A percentile compares a stretch with the other conserved stretches of the same genome.
Evolutionary conservation across 2,888 invertebrate genomes (phyloP).

Genomic region (Acleris cristana): DNA sequence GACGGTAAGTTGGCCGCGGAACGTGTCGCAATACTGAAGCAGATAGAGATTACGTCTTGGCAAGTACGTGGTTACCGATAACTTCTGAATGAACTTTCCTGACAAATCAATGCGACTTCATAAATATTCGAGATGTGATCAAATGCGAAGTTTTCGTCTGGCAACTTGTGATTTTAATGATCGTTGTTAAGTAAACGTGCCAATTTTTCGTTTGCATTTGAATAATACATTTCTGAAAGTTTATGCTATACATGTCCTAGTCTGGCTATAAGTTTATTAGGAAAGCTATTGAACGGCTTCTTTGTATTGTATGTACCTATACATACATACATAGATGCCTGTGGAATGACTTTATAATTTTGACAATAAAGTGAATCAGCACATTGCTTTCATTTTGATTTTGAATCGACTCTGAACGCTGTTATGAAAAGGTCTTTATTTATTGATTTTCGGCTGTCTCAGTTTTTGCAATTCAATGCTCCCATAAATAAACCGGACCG

Average conservation of each 20-base stretch:
- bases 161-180: constrained; percentile 10
- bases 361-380: constrained; percentile 13
- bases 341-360: constrained; percentile 2
- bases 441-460: constrained; percentile 31
- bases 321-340: no score
- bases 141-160: constrained; percentile 3
- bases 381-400: constrained; percentile 10
- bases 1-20: constrained; percentile 42
- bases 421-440: background rate
- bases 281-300: no score
- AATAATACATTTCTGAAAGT: background rate
- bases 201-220: background rate
- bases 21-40: constrained; percentile 37
- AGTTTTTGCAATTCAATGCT: constrained; percentile 49
- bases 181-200: constrained; percentile 1
- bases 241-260: no score
- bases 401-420: constrained; percentile 1
- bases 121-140: constrained; percentile 28
- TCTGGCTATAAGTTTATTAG: no score
- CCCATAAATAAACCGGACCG: constrained; percentile 55
- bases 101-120: constrained; percentile 19
- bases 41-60: constrained; percentile 1
- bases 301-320: no score
- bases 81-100: constrained; percentile 15
- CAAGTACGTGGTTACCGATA: constrained; percentile 2